Conservation (phyloP, 2,888 invertebrate species). For the Clusia tigrina region DNA sequence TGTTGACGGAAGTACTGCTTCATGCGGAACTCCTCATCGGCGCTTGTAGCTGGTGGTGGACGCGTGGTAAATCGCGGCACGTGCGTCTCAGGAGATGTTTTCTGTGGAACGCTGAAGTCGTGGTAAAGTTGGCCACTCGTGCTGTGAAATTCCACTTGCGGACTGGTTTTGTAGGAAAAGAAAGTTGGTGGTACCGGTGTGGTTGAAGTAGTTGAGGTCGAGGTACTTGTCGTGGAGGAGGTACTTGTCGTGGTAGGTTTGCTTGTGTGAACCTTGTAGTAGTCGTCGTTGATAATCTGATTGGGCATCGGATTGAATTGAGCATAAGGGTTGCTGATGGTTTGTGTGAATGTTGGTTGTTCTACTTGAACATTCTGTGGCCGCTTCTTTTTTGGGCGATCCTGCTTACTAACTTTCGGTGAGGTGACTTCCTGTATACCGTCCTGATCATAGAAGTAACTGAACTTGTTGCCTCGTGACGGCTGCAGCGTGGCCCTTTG, state of each 20-base stretch:
- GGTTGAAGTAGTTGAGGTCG: slow-evolving; percentile 64
- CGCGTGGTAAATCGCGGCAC: slow-evolving; percentile 50
- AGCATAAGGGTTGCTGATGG: slow-evolving; percentile 53
- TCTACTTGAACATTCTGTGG: slow-evolving; percentile 51
- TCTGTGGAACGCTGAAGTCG: slow-evolving; percentile 38
- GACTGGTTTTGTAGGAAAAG: slow-evolving; percentile 53
- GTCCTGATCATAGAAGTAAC: slow-evolving; percentile 56
- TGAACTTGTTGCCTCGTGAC: slow-evolving; percentile 56
- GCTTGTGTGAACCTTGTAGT: slow-evolving; percentile 48
- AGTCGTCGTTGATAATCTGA: slow-evolving; percentile 59
- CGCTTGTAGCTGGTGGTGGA: slow-evolving; percentile 45
- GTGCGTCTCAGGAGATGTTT: slow-evolving; percentile 37
- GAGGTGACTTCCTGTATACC: slow-evolving; percentile 57
- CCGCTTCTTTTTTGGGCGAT: slow-evolving; percentile 58
- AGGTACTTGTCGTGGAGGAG: slow-evolving; percentile 63
- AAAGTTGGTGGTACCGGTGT: slow-evolving; percentile 49
- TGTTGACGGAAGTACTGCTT: slow-evolving; percentile 64
- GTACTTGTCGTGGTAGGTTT: slow-evolving; percentile 49
- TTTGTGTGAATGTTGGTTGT: slow-evolving; percentile 43
- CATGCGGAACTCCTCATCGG: slow-evolving; percentile 60
- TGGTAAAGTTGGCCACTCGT: slow-evolving; percentile 57
- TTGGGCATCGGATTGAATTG: slow-evolving; percentile 55
- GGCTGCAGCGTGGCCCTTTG: slow-evolving; percentile 41
- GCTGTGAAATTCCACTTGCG: slow-evolving; percentile 56
- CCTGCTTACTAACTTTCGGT: slow-evolving; percentile 56